Conservation (phyloP, 2,888 invertebrate species). For the Spialia ferax region DNA sequence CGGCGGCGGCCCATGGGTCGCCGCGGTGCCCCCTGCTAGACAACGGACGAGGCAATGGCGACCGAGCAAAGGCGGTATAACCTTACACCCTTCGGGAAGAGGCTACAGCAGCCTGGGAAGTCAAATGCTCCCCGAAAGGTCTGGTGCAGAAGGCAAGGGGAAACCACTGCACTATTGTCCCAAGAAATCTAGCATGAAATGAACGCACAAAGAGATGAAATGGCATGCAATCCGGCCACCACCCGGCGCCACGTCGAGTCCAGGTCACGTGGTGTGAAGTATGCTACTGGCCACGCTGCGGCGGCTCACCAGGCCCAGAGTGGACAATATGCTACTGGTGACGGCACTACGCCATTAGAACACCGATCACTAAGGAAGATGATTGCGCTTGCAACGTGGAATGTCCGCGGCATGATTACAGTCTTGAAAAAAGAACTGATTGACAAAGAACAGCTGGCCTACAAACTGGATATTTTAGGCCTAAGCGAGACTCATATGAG, state of each 20-base stretch:
- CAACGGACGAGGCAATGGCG: too few relatives aligned
- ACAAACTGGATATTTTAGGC: constrained; percentile 3
- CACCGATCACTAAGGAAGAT: constrained; percentile 6
- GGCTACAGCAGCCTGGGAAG: too few relatives aligned
- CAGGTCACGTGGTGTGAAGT: constrained; percentile 46
- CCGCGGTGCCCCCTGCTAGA: not conserved
- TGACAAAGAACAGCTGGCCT: not conserved
- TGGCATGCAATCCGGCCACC: constrained; percentile 39
- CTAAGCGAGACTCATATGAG: constrained; percentile 18
- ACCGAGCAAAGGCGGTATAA: too few relatives aligned
- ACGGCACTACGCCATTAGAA: not conserved
- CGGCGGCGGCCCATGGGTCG: not conserved
- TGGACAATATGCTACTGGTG: constrained; percentile 22
- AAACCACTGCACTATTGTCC: constrained; percentile 14
- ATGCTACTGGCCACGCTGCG: constrained; percentile 44
- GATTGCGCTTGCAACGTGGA: constrained; percentile 10
- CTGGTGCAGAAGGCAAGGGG: constrained; percentile 30
- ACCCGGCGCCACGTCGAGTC: constrained; percentile 40
- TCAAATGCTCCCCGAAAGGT: too few relatives aligned
- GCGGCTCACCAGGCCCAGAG: constrained; percentile 23
- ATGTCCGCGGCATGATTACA: constrained; percentile 16
- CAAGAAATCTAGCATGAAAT: constrained; percentile 26
- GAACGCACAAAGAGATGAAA: not conserved
- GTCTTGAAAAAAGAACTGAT: constrained; percentile 6
- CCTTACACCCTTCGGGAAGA: too few relatives aligned